A percentile compares a stretch with the other conserved stretches of the same genome.
Evolutionary conservation across 2,888 invertebrate genomes (phyloP).

Genomic region (Erpobdella octoculata): DNA sequence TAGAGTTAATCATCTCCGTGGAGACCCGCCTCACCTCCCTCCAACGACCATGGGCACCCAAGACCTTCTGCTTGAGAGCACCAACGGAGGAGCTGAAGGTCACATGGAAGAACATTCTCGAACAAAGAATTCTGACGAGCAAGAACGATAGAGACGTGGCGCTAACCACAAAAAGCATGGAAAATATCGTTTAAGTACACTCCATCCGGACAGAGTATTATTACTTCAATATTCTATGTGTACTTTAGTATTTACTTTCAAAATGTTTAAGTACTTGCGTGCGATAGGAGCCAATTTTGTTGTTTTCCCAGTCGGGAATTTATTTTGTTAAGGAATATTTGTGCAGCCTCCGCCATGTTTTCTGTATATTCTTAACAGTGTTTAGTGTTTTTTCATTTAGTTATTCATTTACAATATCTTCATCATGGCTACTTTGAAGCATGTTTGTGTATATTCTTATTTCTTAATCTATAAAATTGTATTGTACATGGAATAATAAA

Average conservation of each 20-base stretch:
- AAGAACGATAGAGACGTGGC: constrained; percentile 15
- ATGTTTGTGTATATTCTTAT: no score
- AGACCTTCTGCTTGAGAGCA: constrained; percentile 38
- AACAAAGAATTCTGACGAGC: constrained; percentile 42
- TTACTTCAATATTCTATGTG: no score
- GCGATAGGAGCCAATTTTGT: not conserved
- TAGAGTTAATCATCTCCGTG: constrained; percentile 22
- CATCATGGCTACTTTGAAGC: no score
- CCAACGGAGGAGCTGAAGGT: constrained; percentile 45
- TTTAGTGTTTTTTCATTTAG: no score
- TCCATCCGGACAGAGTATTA: not conserved
- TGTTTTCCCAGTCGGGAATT: no score
- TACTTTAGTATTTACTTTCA: not conserved
- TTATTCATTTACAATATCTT: no score
- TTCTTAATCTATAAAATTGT: no score
- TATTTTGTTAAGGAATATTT: no score
- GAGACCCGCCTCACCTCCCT: constrained; percentile 26
- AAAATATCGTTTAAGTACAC: constrained; percentile 4
- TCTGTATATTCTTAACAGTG: no score
- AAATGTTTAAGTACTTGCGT: not conserved
- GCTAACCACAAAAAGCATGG: not conserved
- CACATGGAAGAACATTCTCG: constrained; percentile 47
- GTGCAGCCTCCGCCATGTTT: no score
- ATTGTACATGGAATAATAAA: no score
- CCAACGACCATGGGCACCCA: constrained; percentile 20